phyloP scores from a whole-genome alignment of 1,140 invertebrate species.

The Drosophila insularis region DNA sequence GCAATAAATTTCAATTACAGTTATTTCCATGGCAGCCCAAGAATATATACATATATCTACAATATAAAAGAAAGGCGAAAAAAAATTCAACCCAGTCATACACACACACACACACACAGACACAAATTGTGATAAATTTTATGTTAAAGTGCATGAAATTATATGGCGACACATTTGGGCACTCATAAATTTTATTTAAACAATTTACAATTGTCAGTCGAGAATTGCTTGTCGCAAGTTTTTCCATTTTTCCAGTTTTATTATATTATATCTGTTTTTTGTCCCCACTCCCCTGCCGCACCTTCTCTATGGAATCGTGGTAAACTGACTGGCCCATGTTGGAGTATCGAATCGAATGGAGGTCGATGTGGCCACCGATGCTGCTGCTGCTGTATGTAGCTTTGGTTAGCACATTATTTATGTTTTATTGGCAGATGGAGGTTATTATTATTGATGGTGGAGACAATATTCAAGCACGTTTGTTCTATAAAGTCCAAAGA shows the following conservation, averaged over 20 bases:
- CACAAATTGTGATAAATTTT: constrained; percentile 80
- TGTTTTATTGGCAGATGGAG: constrained; percentile 62
- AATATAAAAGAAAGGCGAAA: constrained; percentile 11
- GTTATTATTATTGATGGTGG: constrained; percentile 39
- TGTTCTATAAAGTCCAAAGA: constrained; percentile 24
- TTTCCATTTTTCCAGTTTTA: constrained; percentile 27
- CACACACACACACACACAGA: constrained; percentile 20
- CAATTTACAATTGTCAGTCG: constrained; percentile 79
- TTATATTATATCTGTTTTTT: background rate
- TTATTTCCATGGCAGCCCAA: constrained; percentile 65
- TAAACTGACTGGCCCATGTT: constrained; percentile 33
- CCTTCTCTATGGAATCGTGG: constrained; percentile 17
- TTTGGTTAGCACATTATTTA: constrained; percentile 53
- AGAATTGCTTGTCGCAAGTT: constrained; percentile 64
- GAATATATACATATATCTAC: constrained; percentile 34
- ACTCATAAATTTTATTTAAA: constrained; percentile 80
- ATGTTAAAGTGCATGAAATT: constrained; percentile 81
- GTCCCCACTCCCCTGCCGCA: background rate
- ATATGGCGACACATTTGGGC: constrained; percentile 80
- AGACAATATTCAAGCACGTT: constrained; percentile 37
- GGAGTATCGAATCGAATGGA: constrained; percentile 14
- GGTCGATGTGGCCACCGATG: constrained; percentile 1
- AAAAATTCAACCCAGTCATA: constrained; percentile 13
- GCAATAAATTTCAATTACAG: constrained; percentile 81
- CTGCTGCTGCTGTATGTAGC: constrained; percentile 23